These are phyloP conservation scores for Hypselothyrea guttata DNA, from an alignment of 2,888 invertebrate genomes.

Conservation along the genomic window DNA sequence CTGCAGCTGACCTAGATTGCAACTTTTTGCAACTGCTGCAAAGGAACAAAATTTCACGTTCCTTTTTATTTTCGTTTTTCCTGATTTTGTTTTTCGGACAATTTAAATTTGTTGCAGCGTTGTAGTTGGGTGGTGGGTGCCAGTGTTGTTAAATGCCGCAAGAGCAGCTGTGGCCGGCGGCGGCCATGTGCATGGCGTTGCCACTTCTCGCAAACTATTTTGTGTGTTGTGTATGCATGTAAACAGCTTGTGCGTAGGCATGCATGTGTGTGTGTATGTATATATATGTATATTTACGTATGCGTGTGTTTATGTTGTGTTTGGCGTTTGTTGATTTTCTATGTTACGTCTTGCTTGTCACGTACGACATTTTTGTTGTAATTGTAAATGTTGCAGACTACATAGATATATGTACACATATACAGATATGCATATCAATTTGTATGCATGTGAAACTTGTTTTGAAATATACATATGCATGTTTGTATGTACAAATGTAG, in stretches of 20 bases:
- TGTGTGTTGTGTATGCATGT: slow-evolving; percentile 1
- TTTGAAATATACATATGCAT: not conserved
- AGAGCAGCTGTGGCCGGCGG: slow-evolving; percentile 33
- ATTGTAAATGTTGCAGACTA: slow-evolving; percentile 15
- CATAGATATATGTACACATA: not conserved
- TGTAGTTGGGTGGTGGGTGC: slow-evolving; percentile 10
- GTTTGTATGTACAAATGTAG: not conserved
- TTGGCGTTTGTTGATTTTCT: slow-evolving; percentile 21
- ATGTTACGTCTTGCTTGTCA: slow-evolving; percentile 48
- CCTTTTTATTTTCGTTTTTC: not conserved
- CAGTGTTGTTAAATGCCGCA: slow-evolving; percentile 51
- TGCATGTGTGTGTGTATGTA: not conserved
- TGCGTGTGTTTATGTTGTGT: no score
- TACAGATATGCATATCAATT: not conserved
- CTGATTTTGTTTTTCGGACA: slow-evolving; percentile 11
- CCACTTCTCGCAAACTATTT: slow-evolving; percentile 22
- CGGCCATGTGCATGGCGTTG: slow-evolving; percentile 38
- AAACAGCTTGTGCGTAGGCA: not conserved
- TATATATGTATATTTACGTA: slow-evolving; percentile 9
- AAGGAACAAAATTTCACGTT: slow-evolving; percentile 44
- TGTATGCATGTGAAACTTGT: no score
- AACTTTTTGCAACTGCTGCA: slow-evolving; percentile 23
- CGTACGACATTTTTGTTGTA: slow-evolving; percentile 39
- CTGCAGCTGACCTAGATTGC: slow-evolving; percentile 54
- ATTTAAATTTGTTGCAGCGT: slow-evolving; percentile 48